Percentiles rank a stretch among this genome's conserved stretches.
Evolutionary conservation across 2,888 invertebrate genomes (phyloP).

Genomic region (Callyntrura guangdongensis): DNA sequence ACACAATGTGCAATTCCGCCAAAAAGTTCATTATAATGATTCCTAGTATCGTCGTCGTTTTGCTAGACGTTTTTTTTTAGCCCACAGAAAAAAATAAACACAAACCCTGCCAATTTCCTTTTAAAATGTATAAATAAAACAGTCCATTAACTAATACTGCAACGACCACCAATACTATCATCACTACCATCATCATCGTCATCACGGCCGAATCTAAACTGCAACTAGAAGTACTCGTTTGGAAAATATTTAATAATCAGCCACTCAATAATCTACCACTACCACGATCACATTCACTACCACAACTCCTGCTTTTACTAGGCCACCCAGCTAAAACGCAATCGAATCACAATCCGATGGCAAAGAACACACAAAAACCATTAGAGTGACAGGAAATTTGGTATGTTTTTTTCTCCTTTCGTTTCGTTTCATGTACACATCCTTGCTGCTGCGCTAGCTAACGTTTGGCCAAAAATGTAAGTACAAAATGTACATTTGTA

Average conservation of each 20-base stretch:
- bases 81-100: neutral
- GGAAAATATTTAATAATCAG: constrained; percentile 30
- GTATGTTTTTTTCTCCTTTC: constrained; percentile 39
- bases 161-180: neutral
- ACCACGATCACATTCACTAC: neutral
- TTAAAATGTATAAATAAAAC: constrained; percentile 23
- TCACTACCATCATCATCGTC: neutral
- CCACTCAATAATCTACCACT: constrained; percentile 21
- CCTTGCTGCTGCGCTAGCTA: no score
- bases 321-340: constrained; percentile 32
- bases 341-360: constrained; percentile 42
- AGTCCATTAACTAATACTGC: constrained; percentile 9
- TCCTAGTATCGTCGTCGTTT: no score
- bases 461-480: no score
- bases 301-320: neutral
- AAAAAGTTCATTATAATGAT: no score
- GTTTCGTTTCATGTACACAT: neutral
- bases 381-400: constrained; percentile 60
- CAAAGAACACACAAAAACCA: constrained; percentile 76
- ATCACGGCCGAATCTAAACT: neutral
- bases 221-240: neutral
- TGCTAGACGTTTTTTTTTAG: no score
- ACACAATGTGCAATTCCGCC: no score
- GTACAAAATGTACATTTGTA: no score
- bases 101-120: neutral